These are phyloP conservation scores for Epistrophe eligans DNA, from an alignment of 2,888 invertebrate species.

Conservation along the genomic window DNA sequence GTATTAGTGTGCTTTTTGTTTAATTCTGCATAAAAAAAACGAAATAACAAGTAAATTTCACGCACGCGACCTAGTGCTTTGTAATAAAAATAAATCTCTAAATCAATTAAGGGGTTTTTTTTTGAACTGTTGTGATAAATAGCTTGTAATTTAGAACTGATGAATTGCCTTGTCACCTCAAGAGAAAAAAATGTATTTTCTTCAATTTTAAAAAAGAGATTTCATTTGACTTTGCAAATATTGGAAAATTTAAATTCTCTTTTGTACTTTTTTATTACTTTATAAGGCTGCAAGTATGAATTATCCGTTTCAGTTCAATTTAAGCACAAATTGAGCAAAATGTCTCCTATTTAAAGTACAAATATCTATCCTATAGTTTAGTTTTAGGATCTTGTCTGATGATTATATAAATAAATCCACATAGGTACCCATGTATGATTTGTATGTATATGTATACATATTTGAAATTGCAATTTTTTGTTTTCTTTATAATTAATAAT, in stretches of 20 bases:
- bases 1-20: slow-evolving; percentile 10
- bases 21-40: background rate
- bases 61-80: slow-evolving; percentile 34
- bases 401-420: too few relatives aligned
- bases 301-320: too few relatives aligned
- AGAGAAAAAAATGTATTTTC: background rate
- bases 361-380: too few relatives aligned
- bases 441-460: too few relatives aligned
- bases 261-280: too few relatives aligned
- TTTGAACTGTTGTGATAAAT: slow-evolving; percentile 2
- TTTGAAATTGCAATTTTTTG: too few relatives aligned
- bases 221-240: background rate
- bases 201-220: background rate
- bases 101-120: background rate
- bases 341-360: too few relatives aligned
- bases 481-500: too few relatives aligned
- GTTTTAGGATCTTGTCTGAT: too few relatives aligned
- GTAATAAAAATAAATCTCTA: background rate
- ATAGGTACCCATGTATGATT: too few relatives aligned
- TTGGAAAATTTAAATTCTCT: background rate
- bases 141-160: background rate
- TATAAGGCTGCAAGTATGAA: too few relatives aligned
- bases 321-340: too few relatives aligned
- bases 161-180: background rate
- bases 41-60: background rate